Evolutionary conservation across 2,888 invertebrate species (phyloP).

Genomic region (Scelioninae gen. 1): DNA sequence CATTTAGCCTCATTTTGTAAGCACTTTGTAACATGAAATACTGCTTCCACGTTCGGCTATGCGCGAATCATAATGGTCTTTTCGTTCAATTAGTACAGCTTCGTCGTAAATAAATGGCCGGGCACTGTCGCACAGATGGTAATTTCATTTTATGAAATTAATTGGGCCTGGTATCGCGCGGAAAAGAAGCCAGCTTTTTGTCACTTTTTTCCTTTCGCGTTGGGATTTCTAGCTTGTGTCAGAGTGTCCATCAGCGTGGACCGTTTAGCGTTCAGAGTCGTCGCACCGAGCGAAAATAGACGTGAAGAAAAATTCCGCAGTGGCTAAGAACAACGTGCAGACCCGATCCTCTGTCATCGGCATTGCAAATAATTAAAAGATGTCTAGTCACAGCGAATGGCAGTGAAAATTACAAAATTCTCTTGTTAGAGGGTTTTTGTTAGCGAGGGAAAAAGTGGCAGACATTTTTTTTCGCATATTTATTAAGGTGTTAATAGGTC

Average conservation of each 20-base stretch:
- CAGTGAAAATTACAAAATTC: background rate
- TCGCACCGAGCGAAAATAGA: constrained; percentile 59
- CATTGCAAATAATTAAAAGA: constrained; percentile 31
- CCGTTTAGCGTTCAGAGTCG: constrained; percentile 42
- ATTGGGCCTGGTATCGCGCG: constrained; percentile 56
- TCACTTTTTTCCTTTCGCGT: constrained; percentile 32
- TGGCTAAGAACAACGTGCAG: constrained; percentile 23
- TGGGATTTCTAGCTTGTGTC: constrained; percentile 56
- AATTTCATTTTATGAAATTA: constrained; percentile 65
- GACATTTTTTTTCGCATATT: constrained; percentile 1
- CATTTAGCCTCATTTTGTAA: constrained; percentile 69
- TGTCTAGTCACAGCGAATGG: background rate
- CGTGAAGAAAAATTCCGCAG: constrained; percentile 52
- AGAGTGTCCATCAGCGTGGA: constrained; percentile 52
- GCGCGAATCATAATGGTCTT: constrained; percentile 59
- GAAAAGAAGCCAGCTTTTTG: constrained; percentile 55
- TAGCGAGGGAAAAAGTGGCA: background rate
- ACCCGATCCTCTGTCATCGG: constrained; percentile 35
- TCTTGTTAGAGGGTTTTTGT: constrained; percentile 9
- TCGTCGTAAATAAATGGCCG: constrained; percentile 61
- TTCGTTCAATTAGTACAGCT: constrained; percentile 64
- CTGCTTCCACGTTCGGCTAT: constrained; percentile 59
- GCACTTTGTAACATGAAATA: constrained; percentile 67
- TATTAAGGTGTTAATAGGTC: constrained; percentile 10
- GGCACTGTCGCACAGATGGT: constrained; percentile 56